These are phyloP conservation scores for Mimumesa dahlbomi DNA, from an alignment of 2,888 invertebrate genomes.

Conservation along the genomic window DNA sequence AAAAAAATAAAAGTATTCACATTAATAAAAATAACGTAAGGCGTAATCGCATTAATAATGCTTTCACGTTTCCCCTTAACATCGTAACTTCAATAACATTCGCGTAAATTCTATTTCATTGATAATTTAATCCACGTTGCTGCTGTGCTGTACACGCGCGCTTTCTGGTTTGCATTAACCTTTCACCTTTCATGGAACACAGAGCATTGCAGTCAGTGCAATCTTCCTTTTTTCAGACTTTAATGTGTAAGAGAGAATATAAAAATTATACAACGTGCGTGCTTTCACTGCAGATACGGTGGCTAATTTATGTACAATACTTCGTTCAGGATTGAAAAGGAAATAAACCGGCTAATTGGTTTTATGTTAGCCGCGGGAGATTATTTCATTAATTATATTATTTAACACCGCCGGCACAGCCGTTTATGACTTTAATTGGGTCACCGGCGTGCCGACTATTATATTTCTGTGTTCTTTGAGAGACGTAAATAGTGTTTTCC, in stretches of 20 bases:
- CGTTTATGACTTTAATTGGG: constrained; percentile 8
- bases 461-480: not conserved
- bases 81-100: no score
- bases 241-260: no score
- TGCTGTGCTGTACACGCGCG: not conserved
- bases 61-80: not conserved
- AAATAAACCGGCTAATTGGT: not conserved
- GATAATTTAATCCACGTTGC: constrained; percentile 28
- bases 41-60: no score
- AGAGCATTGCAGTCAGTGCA: not conserved
- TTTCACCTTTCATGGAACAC: constrained; percentile 25
- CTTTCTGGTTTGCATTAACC: constrained; percentile 16
- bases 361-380: not conserved
- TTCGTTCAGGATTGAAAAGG: not conserved
- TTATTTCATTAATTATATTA: constrained; percentile 13
- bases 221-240: no score
- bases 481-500: no score
- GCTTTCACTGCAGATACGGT: no score
- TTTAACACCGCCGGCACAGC: constrained; percentile 1
- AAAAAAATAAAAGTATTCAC: constrained; percentile 30
- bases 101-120: constrained; percentile 9
- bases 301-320: no score
- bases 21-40: constrained; percentile 15
- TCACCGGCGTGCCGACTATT: constrained; percentile 3
- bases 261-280: no score